Evolutionary conservation across 1,140 invertebrate genomes (phyloP).

Genomic region (Aradophagus sp.): DNA sequence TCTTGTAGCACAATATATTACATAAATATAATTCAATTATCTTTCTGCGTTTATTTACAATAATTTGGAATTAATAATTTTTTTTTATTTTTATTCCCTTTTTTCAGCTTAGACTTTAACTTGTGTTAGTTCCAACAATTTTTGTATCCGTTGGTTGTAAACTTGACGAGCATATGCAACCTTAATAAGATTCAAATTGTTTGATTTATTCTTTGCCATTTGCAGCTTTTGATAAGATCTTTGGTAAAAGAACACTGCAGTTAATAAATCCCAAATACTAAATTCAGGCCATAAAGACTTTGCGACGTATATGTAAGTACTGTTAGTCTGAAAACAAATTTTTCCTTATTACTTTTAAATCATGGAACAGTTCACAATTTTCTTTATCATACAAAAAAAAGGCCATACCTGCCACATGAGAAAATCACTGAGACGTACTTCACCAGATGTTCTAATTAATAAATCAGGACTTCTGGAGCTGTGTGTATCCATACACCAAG

Average conservation of each 20-base stretch:
- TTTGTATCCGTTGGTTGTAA: slow-evolving; percentile 54
- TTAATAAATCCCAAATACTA: slow-evolving; percentile 90
- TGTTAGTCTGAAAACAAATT: slow-evolving; percentile 77
- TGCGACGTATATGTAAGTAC: slow-evolving; percentile 85
- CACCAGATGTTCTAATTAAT: slow-evolving; percentile 96
- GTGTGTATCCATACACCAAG: slow-evolving; percentile 86
- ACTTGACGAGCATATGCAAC: slow-evolving; percentile 61
- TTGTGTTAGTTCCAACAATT: slow-evolving; percentile 36
- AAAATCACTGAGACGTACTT: slow-evolving; percentile 96
- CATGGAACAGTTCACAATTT: no score
- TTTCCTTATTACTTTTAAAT: slow-evolving; percentile 14
- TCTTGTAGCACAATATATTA: slow-evolving; percentile 31
- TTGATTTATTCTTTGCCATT: slow-evolving; percentile 12
- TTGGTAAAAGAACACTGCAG: slow-evolving; percentile 91
- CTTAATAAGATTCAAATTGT: slow-evolving; percentile 52
- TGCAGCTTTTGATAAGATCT: slow-evolving; percentile 68
- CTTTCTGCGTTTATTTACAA: slow-evolving; percentile 26
- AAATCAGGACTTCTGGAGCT: slow-evolving; percentile 88
- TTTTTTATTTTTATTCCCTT: not conserved
- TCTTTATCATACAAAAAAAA: no score
- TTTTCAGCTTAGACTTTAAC: slow-evolving; percentile 14
- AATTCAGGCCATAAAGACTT: slow-evolving; percentile 96
- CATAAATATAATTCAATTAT: slow-evolving; percentile 48
- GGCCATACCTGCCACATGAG: slow-evolving; percentile 93
- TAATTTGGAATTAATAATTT: slow-evolving; percentile 14